Base-by-base conservation (phyloP, 2,888 invertebrate species). In the Lottia gigantea region DNA sequence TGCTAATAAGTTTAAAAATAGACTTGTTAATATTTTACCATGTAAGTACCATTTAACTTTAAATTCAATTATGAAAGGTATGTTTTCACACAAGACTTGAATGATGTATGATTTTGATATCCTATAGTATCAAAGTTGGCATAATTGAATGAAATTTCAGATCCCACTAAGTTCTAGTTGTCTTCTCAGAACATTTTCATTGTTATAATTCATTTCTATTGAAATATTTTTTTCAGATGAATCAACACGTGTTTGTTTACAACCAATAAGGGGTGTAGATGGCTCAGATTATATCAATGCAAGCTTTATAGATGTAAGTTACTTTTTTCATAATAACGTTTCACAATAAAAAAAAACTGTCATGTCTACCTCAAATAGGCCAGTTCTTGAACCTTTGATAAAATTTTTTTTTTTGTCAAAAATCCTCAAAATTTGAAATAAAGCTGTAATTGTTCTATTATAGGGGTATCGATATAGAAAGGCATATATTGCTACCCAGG, bases 211-310 rank as follows among this genome's bases (percentile, higher is more conserved):
- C 31, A 31, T 3, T 46, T 47, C 8, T 2, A n/a, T 25, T 68
- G 62, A 68, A 31, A 65, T 62, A 64, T n/a, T n/a, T n/a, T n/a
- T 79, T 82, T n/a, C 79, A 89, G 89, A 95, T 89, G 99, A 99
- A 88, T 94, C 95, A 75, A 95, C 95, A 73, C 92, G 97, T 74
- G 98, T 97, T 11, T 97, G 96, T 87, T 90, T 98, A 81, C 94
- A 95, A 70, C 97, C 97, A 0, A 93, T 97, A 72, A 91, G 95
- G 77, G 94, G 94, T 71, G 92, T 95, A 70, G 97, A 98, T 85
- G 97, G 90, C 8, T 96, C 97, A 2, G 99, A 99, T 90, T 99
- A 99, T 89, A 96, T 99, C 82, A 99, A 99, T 89, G 98, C 98
- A 61, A 97, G 96, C 84, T 95, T 98, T 86, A 95, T 99, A 78